These are phyloP conservation scores for Bos taurus DNA, from an alignment of 2,113 vertebrate species.

Conservation along the genomic window ARS-UCD2.0 NC_037356.1:6225001-6225500, in stretches of 20 bases:
- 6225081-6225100: background rate
- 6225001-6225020: background rate
- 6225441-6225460: accelerated
- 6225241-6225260: background rate
- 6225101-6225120: background rate
- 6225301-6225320: background rate
- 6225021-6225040: background rate
- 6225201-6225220: background rate
- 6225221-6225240: background rate
- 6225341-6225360: background rate
- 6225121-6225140: background rate
- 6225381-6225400: background rate
- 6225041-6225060: background rate
- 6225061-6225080: background rate
- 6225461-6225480: background rate
- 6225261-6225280: background rate
- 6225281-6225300: background rate
- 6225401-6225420: background rate
- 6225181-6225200: background rate
- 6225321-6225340: background rate
- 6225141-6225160: background rate
- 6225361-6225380: background rate
- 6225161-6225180: background rate
- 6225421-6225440: background rate
- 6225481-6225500: background rate